phyloP scores from a whole-genome alignment of 2,797 vertebrate genomes.

The Enoplosus armatus region DNA sequence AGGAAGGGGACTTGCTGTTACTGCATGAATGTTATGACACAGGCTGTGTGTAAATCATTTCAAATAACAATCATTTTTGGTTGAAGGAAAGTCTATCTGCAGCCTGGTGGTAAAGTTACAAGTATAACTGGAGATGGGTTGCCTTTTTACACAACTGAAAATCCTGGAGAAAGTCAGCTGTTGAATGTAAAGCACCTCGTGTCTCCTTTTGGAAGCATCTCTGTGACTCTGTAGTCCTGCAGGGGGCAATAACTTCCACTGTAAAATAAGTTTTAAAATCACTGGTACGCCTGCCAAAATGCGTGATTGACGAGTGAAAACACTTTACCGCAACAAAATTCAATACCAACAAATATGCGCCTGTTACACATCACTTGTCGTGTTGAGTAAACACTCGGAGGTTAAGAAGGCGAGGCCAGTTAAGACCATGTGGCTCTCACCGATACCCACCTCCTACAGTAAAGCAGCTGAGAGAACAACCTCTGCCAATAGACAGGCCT shows the following conservation, averaged over 20 bases:
- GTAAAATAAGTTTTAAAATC: neutral
- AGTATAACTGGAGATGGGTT: too few relatives aligned
- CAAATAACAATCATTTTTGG: neutral
- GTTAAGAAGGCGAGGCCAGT: conserved; percentile 85
- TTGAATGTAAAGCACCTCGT: too few relatives aligned
- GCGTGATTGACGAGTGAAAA: neutral
- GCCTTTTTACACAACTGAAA: too few relatives aligned
- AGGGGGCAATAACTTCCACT: too few relatives aligned
- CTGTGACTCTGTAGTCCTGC: too few relatives aligned
- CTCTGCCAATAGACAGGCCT: conserved; percentile 50
- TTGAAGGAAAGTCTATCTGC: too few relatives aligned
- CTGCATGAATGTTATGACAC: neutral
- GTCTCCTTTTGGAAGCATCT: too few relatives aligned
- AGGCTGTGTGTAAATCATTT: neutral
- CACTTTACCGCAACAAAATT: neutral
- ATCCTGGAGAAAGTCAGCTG: too few relatives aligned
- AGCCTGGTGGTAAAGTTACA: too few relatives aligned
- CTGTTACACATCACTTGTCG: neutral
- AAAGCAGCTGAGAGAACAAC: conserved; percentile 81
- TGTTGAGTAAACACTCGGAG: conserved; percentile 67
- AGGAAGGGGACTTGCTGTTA: neutral
- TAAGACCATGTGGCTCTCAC: conserved; percentile 83
- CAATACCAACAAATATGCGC: neutral
- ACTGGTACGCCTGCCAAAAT: neutral
- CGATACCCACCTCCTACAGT: conserved; percentile 87